Evolutionary conservation across 64 coral and sea anemone genomes (phyloP), one percentile per base, ranked within the genome.

Genomic region (Stichodactyla mertensii): DNA sequence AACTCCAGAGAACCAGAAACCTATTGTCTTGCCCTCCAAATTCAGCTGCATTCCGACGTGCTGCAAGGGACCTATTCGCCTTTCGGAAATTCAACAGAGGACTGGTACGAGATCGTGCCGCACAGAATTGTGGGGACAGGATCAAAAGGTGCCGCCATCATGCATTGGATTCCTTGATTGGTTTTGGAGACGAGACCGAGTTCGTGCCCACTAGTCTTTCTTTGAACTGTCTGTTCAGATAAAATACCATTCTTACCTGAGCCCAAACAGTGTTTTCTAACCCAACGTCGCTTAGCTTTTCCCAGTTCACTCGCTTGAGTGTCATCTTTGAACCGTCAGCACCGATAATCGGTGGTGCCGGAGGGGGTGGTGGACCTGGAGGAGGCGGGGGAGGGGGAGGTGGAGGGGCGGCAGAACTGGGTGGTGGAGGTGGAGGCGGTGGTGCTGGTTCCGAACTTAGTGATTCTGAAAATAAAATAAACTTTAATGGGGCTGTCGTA

Each of bases 181-280:
- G 2, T 36, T 36, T 36, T 36, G 36, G 36, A 2, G 36, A 45
- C 36, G 36, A 45, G 36, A 45, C 3, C 36, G 36, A 45, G 36
- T 45, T 45, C 36, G 36, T 45, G 36, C 36, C 3, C 36, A 45
- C 36, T 45, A 45, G 36, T 45, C 36, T 45, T 45, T 45, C 36
- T 45, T 45, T 45, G 36, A 45, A 45, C 36, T 45, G 36, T 45
- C 36, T 45, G 36, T 45, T 45, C 36, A 45, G 1, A 58, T 58
- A 58, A 1, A 58, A 58, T 9, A 9, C 0, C 56, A 58, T 9
- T 77, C 86, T 54, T 87, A 98, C 95, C 92, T 94, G 92, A 2
- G 89, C 95, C 95, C 95, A 98, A 0, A 98, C 95, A 16, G 95
- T 98, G 71, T 98, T 94, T 51, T 98, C 95, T 51, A 98, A 82